These are phyloP conservation scores for Paelopatides confundens DNA, from an alignment of 53 echinoderm and acorn worm species.

Conservation along the genomic window DNA sequence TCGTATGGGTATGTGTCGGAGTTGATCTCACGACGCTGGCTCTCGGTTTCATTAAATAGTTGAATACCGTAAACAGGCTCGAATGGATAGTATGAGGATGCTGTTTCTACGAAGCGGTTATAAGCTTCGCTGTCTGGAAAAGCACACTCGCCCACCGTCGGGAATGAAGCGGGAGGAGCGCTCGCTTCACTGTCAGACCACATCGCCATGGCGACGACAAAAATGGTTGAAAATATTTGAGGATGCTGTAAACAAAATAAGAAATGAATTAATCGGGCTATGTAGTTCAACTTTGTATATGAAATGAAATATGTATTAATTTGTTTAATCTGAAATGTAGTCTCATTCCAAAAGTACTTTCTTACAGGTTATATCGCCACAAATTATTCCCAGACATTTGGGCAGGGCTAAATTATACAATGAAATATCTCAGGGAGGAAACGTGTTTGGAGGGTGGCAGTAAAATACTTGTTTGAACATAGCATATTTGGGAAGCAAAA, in stretches of 20 bases:
- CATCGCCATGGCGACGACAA: background rate
- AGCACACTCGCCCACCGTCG: background rate
- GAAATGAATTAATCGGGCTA: too few relatives aligned
- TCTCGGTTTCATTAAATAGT: constrained; percentile 28
- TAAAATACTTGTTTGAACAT: too few relatives aligned
- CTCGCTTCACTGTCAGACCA: background rate
- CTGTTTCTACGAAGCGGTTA: background rate
- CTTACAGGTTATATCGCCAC: too few relatives aligned
- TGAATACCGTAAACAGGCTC: constrained; percentile 41
- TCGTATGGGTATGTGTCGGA: background rate
- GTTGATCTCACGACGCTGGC: constrained; percentile 16
- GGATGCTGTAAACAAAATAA: background rate
- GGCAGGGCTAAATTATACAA: too few relatives aligned
- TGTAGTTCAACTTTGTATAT: too few relatives aligned
- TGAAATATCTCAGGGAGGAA: too few relatives aligned
- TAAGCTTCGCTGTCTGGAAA: background rate
- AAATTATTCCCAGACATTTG: too few relatives aligned
- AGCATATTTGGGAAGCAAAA: too few relatives aligned
- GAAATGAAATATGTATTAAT: too few relatives aligned
- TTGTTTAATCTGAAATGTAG: too few relatives aligned
- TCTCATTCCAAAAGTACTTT: too few relatives aligned
- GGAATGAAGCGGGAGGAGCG: background rate
- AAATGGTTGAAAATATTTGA: background rate
- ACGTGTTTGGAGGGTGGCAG: too few relatives aligned
- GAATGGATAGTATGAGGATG: constrained; percentile 6